Evolutionary conservation across 2,797 vertebrate genomes (phyloP), one percentile per base, ranked within the genome.

Genomic region (Phataginus tricuspis): DNA sequence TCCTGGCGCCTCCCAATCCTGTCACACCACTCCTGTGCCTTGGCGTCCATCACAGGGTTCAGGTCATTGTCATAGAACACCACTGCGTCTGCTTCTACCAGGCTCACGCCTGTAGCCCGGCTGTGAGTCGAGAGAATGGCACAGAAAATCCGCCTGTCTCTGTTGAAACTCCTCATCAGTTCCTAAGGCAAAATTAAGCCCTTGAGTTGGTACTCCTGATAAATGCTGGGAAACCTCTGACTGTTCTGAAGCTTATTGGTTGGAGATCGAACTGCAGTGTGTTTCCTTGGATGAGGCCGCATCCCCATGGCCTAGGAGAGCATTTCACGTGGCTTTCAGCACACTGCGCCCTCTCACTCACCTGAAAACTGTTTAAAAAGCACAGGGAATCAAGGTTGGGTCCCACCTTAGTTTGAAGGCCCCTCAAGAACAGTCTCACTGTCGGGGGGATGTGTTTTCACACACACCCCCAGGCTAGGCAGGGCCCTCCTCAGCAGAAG

Each of bases 61-160:
- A 99, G 98, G 97, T 99, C 99, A 0, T 99, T 99, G 98, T 99
- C 99, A 6, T 99, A 99, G 98, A 99, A 99, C 85, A 99, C 99
- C 55, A 99, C 99, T 0, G 99, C 99, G 90, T 99, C 99, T 0
- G 99, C 99, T 34, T 99, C 99, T 61, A 99, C 98, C 77, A 99
- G 98, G 31, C 98, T 98, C 19, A 99, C 99, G 31, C 99, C 98
- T 0, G 99, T 97, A 12, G 99, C 98, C n/a, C 99, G 99, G 97
- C 99, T 99, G 75, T 99, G 99, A 51, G 99, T 99, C 91, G 99
- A 99, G 85, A 99, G 98, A 96, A 99, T 99, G 97, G 99, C 98
- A 92, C 99, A 99, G 98, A 99, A 99, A 42, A 99, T 97, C 82
- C 98, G 98, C 94, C 98, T 98, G 98, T 99, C 99, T 94, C 99